Percentiles rank a stretch among this genome's conserved stretches.
These are phyloP conservation scores for Graptemys geographica DNA, from an alignment of 2,797 vertebrate species.

Conservation along the genomic window DNA sequence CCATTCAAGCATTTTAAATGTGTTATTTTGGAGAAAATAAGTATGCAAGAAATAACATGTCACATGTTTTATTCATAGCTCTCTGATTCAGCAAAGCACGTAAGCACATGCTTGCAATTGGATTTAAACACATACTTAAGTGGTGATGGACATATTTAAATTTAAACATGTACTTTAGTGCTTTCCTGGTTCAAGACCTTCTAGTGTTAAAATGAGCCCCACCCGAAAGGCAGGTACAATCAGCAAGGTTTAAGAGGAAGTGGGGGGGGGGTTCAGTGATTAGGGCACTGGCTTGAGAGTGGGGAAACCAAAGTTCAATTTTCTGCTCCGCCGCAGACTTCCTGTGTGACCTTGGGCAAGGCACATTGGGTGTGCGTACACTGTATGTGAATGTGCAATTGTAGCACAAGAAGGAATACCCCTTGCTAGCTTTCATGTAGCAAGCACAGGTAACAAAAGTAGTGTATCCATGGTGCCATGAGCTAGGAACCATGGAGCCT, in stretches of 20 bases:
- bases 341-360: neutral
- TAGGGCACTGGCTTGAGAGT: fast-evolving
- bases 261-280: neutral
- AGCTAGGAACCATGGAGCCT: neutral
- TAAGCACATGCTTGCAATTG: neutral
- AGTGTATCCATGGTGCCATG: neutral
- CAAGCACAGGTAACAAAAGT: neutral
- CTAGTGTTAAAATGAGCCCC: neutral
- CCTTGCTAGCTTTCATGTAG: neutral
- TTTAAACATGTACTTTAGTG: neutral
- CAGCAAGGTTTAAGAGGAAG: neutral
- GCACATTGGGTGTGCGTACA: neutral
- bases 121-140: neutral
- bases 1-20: neutral
- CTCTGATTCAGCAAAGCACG: neutral
- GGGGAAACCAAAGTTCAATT: fast-evolving
- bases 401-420: neutral
- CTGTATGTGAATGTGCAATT: neutral
- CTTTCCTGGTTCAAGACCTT: neutral
- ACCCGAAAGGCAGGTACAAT: neutral
- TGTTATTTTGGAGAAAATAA: neutral
- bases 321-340: neutral
- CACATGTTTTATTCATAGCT: neutral
- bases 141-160: neutral
- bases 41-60: neutral